A percentile compares a stretch with the other conserved stretches of the same genome.
Conservation (phyloP, 2,888 invertebrate species). For the Operophtera brumata region DNA sequence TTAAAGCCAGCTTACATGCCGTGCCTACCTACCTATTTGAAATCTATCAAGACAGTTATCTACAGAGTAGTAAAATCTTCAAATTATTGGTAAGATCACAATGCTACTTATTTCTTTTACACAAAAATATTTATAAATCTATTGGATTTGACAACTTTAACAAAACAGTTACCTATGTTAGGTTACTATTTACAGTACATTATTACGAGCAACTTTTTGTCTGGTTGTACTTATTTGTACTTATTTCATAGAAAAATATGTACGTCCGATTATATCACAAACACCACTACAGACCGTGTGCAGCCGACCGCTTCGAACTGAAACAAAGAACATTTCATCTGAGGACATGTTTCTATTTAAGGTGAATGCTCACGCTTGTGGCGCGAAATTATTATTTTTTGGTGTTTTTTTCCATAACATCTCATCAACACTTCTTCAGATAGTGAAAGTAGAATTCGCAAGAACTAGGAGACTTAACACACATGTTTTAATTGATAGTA, state of each 20-base stretch:
- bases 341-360: no score
- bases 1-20: constrained; percentile 42
- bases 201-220: constrained; percentile 52
- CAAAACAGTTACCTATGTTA: constrained; percentile 46
- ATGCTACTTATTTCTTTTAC: constrained; percentile 53
- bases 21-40: constrained; percentile 29
- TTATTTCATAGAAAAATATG: constrained; percentile 78
- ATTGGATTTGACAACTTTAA: constrained; percentile 47
- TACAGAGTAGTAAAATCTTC: constrained; percentile 26
- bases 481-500: no score
- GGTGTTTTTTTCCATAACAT: no score
- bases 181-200: constrained; percentile 55
- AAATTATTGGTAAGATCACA: constrained; percentile 44
- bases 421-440: no score
- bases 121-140: constrained; percentile 64
- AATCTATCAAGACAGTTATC: constrained; percentile 26
- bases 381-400: no score
- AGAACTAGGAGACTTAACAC: no score
- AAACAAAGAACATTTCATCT: constrained; percentile 47
- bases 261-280: constrained; percentile 75
- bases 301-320: constrained; percentile 75
- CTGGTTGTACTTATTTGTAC: constrained; percentile 68
- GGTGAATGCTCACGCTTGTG: no score
- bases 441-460: no score
- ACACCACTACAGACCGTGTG: constrained; percentile 51